These are phyloP conservation scores for Drosophila tani DNA, from an alignment of 1,140 invertebrate species.

Conservation along the genomic window DNA sequence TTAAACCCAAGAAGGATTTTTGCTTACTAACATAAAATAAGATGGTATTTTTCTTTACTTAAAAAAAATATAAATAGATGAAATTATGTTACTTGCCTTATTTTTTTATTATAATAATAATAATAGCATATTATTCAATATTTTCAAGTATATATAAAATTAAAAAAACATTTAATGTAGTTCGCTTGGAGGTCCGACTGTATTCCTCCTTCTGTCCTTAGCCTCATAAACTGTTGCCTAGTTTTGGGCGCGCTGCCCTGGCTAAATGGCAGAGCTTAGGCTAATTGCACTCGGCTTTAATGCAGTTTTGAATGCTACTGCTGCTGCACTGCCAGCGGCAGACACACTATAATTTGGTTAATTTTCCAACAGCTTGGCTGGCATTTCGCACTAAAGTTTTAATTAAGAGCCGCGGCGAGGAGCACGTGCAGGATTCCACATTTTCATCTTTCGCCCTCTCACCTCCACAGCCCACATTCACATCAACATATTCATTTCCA, in stretches of 20 bases:
- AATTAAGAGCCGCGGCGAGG: slow-evolving; percentile 65
- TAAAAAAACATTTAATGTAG: background rate
- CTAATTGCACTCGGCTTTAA: slow-evolving; percentile 66
- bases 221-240: slow-evolving; percentile 32
- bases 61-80: too few relatives aligned
- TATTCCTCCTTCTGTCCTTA: background rate
- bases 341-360: slow-evolving; percentile 63
- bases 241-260: slow-evolving; percentile 24
- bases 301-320: slow-evolving; percentile 57
- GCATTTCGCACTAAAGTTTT: slow-evolving; percentile 74
- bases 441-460: background rate
- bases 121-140: background rate
- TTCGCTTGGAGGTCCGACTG: background rate
- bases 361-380: slow-evolving; percentile 74
- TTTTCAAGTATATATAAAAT: background rate
- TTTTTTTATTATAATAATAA: too few relatives aligned
- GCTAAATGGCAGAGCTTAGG: slow-evolving; percentile 59
- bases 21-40: too few relatives aligned
- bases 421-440: slow-evolving; percentile 21
- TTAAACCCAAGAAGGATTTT: too few relatives aligned
- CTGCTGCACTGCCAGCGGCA: slow-evolving; percentile 20
- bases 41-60: too few relatives aligned
- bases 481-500: slow-evolving; percentile 24
- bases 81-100: too few relatives aligned
- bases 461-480: slow-evolving; percentile 1